Base-by-base conservation (phyloP, 2,888 invertebrate species). In the Agrenia bidenticulata region DNA sequence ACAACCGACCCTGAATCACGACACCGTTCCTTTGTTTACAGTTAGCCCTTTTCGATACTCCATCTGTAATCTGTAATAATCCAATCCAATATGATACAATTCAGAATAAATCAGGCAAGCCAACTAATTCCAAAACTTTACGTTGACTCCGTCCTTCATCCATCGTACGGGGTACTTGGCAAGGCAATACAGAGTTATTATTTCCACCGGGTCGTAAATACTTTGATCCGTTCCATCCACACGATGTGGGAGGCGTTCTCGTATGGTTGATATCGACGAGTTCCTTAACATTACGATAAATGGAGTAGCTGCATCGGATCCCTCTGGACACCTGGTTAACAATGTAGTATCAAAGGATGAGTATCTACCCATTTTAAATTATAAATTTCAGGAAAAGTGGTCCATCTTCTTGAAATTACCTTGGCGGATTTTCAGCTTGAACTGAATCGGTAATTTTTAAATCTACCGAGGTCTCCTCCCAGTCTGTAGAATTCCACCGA, bases 71-170 rank as follows among this genome's bases (percentile, higher is more conserved):
- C 54, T 54, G 23, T 15, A 51, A 15, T 21, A 21, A 51, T 5
- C 5, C 15, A 24, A 24, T 4, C 21, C 23, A 21, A 51, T 19
- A 2, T 11, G 4, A 19, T 51, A 19, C 21, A 15, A 21, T 4
- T 45, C 15, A 45, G 7, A 5, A 9, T 45, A 45, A 45, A 45
- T 45, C 21, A 15, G 4, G 21, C 7, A 19, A 21, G 39, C 11
- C 15, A 15, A 45, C 4, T 19, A 9, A 45, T 45, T 19, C 4
- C 4, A 19, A 45, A 15, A 4, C 15, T 7, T 24, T 54, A 54
- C 54, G 27, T 54, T 54, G 11, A 54, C 5, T 13, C 54, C 54
- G 17, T 54, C 54, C 27, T 54, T 54, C n/a, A 54, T 24, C 54
- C 54, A 54, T n/a, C n/a, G 13, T 2, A 54, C 32, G 2, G 54